Base-by-base conservation (phyloP, 2,888 invertebrate genomes). In the Chymomyza procnemis region DNA sequence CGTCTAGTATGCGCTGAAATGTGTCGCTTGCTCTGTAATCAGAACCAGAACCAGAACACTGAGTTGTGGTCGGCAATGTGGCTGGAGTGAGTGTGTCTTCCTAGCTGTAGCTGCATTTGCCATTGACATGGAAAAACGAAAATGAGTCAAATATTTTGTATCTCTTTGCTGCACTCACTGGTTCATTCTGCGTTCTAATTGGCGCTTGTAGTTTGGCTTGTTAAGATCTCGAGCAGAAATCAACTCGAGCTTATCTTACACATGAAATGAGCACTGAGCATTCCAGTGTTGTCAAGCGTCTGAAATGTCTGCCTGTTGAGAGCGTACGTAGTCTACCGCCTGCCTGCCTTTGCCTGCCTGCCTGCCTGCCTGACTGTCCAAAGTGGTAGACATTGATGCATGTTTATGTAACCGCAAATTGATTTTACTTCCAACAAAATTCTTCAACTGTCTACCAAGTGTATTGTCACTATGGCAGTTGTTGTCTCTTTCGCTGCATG, bases 371-470 rank as follows among this genome's bases (percentile, higher is more conserved):
- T 9, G 48, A 16, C 48, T 16, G 48, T 54, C 21, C 19, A 54
- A 19, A 1, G 14, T 54, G 54, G 18, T 41, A 41, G 77, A 85
- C 85, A 79, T 80, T 85, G 85, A 80, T 83, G 81, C 81, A 85
- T 81, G 84, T 79, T 85, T 79, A 79, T 81, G 76, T 75, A 74
- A 76, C 80, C 76, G 71, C 80, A 80, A 81, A 83, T 85, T 83
- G 83, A 85, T 77, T 80, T 75, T 71, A 67, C 64, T 66, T 67
- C 65, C 56, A 61, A 12, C 34, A 19, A 62, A 66, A 58, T 34
- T 67, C 21, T n/a, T 64, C 56, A 61, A 61, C 34, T 57, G 18
- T 52, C 54, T 47, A 19, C 19, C 56, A 21, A 55, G 19, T 50
- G 50, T 19, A 50, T 50, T 50, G 50, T 50, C 50, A 50, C 50